Percentiles rank a stretch among this genome's conserved stretches.
These are phyloP conservation scores for Neuroterus valhalla DNA, from an alignment of 1,140 invertebrate species.

Conservation along the genomic window DNA sequence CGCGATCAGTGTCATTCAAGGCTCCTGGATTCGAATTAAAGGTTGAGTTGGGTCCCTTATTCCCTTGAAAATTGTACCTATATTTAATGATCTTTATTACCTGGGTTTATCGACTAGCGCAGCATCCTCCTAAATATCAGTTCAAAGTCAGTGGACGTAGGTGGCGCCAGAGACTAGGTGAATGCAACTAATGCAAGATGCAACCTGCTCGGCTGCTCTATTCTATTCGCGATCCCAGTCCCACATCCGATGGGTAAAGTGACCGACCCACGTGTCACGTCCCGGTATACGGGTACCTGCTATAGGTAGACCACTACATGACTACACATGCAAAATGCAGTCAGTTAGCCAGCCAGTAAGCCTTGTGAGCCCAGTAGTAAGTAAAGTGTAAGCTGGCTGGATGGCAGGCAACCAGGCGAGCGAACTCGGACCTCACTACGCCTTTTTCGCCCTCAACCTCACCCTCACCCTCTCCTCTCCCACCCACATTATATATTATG, in stretches of 20 bases:
- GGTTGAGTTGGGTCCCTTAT: no score
- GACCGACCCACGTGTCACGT: conserved; percentile 35
- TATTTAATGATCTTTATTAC: neutral
- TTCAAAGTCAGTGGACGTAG: neutral
- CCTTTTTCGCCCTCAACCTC: conserved; percentile 28
- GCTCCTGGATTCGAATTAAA: no score
- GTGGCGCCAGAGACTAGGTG: conserved; percentile 17
- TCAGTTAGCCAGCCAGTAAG: conserved; percentile 8
- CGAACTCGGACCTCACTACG: conserved; percentile 29
- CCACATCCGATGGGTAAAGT: conserved; percentile 9
- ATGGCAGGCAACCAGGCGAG: conserved; percentile 20
- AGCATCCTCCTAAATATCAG: neutral
- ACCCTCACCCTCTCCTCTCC: neutral
- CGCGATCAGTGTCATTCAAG: no score
- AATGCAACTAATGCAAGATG: no score
- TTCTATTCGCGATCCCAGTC: no score
- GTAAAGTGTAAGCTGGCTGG: conserved; percentile 17
- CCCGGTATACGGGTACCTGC: conserved; percentile 20
- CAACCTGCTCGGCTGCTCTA: no score
- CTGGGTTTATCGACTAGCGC: conserved; percentile 21
- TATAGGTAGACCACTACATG: conserved; percentile 20
- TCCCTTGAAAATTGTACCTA: no score
- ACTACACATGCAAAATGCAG: conserved; percentile 21
- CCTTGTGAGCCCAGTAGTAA: conserved; percentile 23
- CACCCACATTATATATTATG: conserved; percentile 18